phyloP scores from a whole-genome alignment of 2,888 invertebrate genomes.

The Netelia inedita region DNA sequence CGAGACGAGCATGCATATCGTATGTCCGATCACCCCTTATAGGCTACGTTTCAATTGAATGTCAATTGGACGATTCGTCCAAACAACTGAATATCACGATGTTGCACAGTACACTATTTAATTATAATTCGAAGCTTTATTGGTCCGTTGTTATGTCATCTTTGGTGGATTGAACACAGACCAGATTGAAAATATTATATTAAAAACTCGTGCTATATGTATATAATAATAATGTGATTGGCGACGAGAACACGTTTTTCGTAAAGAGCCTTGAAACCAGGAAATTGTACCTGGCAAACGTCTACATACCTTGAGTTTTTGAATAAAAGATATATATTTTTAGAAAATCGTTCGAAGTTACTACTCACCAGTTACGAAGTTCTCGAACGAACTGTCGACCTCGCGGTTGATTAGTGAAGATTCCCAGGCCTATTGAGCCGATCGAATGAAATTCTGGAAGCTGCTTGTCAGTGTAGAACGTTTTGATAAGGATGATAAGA shows the following conservation, averaged over 20 bases:
- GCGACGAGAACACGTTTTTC: constrained; percentile 3
- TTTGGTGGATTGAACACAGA: not conserved
- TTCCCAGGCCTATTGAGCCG: constrained; percentile 47
- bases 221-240: not conserved
- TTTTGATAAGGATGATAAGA: constrained; percentile 47
- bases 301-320: constrained; percentile 49
- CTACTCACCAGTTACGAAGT: constrained; percentile 57
- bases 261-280: constrained; percentile 23
- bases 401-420: constrained; percentile 12
- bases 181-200: too few species aligned
- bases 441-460: constrained; percentile 32
- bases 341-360: constrained; percentile 27
- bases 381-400: constrained; percentile 32
- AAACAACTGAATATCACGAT: constrained; percentile 18
- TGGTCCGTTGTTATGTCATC: not conserved
- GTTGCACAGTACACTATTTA: not conserved
- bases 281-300: constrained; percentile 36
- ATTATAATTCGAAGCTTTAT: not conserved
- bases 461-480: constrained; percentile 18
- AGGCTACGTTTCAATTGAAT: constrained; percentile 36
- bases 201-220: not conserved
- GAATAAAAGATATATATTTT: constrained; percentile 59
- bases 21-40: not conserved
- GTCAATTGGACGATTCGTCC: constrained; percentile 41
- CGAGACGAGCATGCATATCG: not conserved